These are phyloP conservation scores for Drosophila diplacantha DNA, from an alignment of 2,888 invertebrate species.

Conservation along the genomic window DNA sequence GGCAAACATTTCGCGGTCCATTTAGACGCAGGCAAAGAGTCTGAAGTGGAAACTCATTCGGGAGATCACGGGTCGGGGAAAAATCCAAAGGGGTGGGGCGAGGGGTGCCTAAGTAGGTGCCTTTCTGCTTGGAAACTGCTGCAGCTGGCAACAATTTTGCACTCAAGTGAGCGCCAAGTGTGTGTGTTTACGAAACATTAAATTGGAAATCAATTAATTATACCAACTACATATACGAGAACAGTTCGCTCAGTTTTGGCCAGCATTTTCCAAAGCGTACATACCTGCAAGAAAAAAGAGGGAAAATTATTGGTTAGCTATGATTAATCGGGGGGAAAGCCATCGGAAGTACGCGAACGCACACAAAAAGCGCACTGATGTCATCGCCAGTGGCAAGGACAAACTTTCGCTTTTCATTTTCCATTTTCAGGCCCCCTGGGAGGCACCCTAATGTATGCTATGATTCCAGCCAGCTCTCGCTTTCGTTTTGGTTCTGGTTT, in stretches of 20 bases:
- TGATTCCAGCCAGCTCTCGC: constrained; percentile 24
- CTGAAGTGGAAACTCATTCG: constrained; percentile 36
- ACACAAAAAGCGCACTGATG: constrained; percentile 37
- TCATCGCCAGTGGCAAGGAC: constrained; percentile 55
- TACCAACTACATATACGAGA: constrained; percentile 20
- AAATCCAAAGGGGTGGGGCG: neutral
- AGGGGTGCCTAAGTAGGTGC: constrained; percentile 6
- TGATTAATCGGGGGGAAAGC: constrained; percentile 16
- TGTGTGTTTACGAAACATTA: constrained; percentile 25
- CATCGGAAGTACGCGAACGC: constrained; percentile 2
- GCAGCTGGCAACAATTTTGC: constrained; percentile 49
- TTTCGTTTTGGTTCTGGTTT: constrained; percentile 6
- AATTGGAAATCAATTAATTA: constrained; percentile 61
- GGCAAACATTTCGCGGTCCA: constrained; percentile 48
- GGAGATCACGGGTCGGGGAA: neutral
- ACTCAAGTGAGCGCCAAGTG: constrained; percentile 46
- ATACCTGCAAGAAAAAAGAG: constrained; percentile 48
- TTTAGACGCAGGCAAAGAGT: constrained; percentile 41
- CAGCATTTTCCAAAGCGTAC: constrained; percentile 40
- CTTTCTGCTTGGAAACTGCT: constrained; percentile 7
- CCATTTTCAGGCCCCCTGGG: neutral
- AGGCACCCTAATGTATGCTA: constrained; percentile 61
- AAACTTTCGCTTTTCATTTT: constrained; percentile 56
- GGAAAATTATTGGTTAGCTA: constrained; percentile 21
- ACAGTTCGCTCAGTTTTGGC: constrained; percentile 1